Evolutionary conservation across 2,797 vertebrate genomes (phyloP).

Genomic region (Sphenodon punctatus): DNA sequence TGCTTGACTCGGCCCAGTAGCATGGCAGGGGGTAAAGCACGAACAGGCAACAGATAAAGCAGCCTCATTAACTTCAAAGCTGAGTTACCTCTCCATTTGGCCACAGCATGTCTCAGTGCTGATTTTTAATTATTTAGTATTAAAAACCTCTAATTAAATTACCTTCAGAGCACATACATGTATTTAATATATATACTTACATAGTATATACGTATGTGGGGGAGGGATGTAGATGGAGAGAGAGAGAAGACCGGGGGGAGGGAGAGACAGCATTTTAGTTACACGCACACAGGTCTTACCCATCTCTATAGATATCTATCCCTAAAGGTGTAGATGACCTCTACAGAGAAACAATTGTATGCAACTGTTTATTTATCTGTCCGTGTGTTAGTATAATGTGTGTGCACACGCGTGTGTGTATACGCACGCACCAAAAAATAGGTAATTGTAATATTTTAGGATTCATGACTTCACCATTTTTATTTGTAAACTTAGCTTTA

Average conservation of each 20-base stretch:
- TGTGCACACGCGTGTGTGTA: too few species aligned
- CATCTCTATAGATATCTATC: not conserved
- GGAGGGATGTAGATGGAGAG: too few species aligned
- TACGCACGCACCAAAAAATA: not conserved
- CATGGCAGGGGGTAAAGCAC: not conserved
- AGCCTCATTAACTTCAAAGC: slow-evolving; percentile 49
- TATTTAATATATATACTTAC: not conserved
- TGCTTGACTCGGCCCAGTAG: slow-evolving; percentile 2
- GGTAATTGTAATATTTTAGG: slow-evolving; percentile 37
- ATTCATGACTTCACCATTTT: slow-evolving; percentile 40
- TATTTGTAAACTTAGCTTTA: slow-evolving; percentile 43
- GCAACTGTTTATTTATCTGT: not conserved
- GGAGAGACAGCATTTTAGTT: too few species aligned
- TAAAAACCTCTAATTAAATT: slow-evolving; percentile 43
- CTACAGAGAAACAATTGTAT: not conserved
- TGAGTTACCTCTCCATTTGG: slow-evolving; percentile 4
- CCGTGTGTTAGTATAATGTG: not conserved
- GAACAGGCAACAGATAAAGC: slow-evolving; percentile 35
- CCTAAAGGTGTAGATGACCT: not conserved
- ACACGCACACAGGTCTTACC: not conserved
- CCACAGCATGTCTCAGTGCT: not conserved
- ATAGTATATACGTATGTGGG: too few species aligned
- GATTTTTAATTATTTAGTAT: slow-evolving; percentile 47
- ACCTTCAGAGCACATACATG: not conserved
- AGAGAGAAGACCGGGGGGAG: too few species aligned